Evolutionary conservation across 2,797 vertebrate genomes (phyloP).

Genomic region (Acanthiza pusilla): DNA sequence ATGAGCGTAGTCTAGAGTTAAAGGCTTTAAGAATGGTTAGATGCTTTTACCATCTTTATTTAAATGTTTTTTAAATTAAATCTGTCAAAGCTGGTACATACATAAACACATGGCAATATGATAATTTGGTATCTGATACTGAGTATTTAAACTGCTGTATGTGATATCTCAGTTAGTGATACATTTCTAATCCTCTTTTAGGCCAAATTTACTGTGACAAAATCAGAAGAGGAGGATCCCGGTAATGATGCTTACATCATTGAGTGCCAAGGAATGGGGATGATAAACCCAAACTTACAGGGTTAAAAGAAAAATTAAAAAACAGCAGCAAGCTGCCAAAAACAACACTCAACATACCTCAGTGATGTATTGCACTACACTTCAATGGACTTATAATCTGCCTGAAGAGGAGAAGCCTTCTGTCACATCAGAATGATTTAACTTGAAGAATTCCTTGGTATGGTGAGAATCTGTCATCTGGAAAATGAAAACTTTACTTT

Average conservation of each 20-base stretch:
- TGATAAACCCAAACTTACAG: slow-evolving; percentile 79
- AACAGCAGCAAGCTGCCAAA: not conserved
- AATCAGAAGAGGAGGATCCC: slow-evolving; percentile 82
- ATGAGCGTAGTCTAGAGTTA: not conserved
- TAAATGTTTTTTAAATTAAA: not conserved
- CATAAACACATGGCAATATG: not conserved
- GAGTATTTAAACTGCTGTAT: not conserved
- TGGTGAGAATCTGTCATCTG: not conserved
- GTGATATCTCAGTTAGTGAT: not conserved
- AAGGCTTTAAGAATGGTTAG: not conserved
- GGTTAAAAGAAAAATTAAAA: not conserved
- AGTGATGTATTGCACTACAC: slow-evolving; percentile 1
- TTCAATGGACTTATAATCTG: not conserved
- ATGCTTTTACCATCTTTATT: not conserved
- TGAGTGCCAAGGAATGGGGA: slow-evolving; percentile 90
- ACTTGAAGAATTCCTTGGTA: not conserved
- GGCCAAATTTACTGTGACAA: slow-evolving; percentile 91
- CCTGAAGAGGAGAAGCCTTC: not conserved
- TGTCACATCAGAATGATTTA: not conserved
- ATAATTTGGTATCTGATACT: not conserved
- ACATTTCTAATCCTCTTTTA: slow-evolving; percentile 64
- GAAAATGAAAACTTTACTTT: not conserved
- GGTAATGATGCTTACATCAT: slow-evolving; percentile 83
- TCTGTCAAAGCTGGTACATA: not conserved
- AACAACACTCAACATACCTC: slow-evolving; percentile 15